Conservation (phyloP, 2,113 vertebrate species). For the Cochlearius cochlearius region DNA sequence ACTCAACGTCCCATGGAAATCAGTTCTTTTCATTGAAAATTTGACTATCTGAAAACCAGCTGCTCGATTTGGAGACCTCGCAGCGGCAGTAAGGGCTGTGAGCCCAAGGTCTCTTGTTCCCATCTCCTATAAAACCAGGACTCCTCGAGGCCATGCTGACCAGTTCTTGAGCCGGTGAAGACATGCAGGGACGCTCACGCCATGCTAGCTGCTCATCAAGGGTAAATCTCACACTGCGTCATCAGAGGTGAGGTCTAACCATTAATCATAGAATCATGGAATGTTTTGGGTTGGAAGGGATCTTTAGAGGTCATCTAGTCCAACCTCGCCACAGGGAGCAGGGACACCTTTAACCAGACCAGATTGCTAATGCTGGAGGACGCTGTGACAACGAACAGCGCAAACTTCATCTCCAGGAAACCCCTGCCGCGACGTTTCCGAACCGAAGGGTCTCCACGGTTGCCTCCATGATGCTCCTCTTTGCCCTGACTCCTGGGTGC, state of each 20-base stretch:
- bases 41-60: not conserved
- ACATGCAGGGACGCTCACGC: not conserved
- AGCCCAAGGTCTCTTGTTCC: not conserved
- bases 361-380: not conserved
- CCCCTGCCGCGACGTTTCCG: rapidly evolving
- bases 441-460: not conserved
- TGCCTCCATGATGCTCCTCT: not conserved
- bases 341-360: too few relatives aligned
- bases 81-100: not conserved
- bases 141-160: rapidly evolving
- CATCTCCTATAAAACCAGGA: not conserved
- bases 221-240: not conserved
- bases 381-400: not conserved
- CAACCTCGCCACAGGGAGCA: too few relatives aligned
- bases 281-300: too few relatives aligned
- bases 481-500: not conserved
- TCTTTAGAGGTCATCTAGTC: too few relatives aligned
- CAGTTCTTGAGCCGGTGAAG: not conserved
- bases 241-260: not conserved
- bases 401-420: not conserved
- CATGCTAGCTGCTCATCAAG: not conserved
- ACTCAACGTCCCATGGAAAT: constrained; percentile 4
- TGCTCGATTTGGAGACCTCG: not conserved
- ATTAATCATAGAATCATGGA: too few relatives aligned
- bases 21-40: not conserved